phyloP scores from a whole-genome alignment of 2,888 invertebrate genomes.

The Orchesellides sinensis region DNA sequence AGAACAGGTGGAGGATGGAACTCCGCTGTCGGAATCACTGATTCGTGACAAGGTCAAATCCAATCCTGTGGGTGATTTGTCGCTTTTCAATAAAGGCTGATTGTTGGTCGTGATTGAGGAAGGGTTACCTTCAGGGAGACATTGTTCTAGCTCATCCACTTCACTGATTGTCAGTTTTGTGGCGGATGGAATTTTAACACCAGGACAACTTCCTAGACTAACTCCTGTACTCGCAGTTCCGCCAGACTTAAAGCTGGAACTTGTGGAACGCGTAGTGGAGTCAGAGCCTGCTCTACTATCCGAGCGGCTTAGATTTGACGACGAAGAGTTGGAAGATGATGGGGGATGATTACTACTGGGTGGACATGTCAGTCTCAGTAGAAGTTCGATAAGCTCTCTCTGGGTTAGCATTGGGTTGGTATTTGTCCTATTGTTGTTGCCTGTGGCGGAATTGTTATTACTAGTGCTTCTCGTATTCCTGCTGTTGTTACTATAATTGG shows the following conservation, averaged over 20 bases:
- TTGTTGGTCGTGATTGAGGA: too few relatives aligned
- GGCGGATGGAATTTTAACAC: not conserved
- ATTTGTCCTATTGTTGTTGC: conserved; percentile 16
- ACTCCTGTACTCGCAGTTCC: not conserved
- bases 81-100: not conserved
- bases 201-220: not conserved
- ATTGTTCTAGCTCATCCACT: conserved; percentile 44
- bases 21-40: conserved; percentile 44
- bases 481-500: not conserved
- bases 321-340: not conserved
- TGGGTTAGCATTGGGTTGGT: conserved; percentile 41
- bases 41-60: conserved; percentile 36
- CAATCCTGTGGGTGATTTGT: conserved; percentile 1
- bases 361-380: conserved; percentile 51
- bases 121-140: too few relatives aligned
- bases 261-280: conserved; percentile 22
- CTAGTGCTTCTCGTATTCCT: not conserved
- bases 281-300: conserved; percentile 52
- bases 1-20: conserved; percentile 51
- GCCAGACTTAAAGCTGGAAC: not conserved
- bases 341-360: not conserved
- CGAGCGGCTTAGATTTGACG: not conserved
- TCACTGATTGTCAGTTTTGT: conserved; percentile 49
- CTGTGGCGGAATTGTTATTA: not conserved
- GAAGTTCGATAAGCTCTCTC: conserved; percentile 60